phyloP scores from a whole-genome alignment of 1,140 invertebrate species.

The Monomorium pharaonis region DNA sequence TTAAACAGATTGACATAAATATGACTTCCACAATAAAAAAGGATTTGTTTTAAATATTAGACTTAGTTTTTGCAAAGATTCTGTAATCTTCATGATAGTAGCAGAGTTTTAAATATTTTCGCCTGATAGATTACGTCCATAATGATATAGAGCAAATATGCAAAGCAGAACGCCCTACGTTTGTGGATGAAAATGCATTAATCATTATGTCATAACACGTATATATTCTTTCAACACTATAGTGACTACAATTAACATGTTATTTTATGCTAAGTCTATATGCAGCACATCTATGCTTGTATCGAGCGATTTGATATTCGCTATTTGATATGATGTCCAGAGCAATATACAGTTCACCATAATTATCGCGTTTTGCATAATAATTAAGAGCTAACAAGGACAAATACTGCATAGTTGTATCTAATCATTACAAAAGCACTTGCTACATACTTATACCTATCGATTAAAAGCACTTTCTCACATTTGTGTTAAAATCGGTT shows the following conservation, averaged over 20 bases:
- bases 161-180: background rate
- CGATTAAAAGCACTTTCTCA: slow-evolving; percentile 3
- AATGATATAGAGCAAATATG: background rate
- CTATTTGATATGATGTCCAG: slow-evolving; percentile 21
- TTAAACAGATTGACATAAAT: background rate
- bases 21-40: background rate
- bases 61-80: background rate
- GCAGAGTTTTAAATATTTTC: background rate
- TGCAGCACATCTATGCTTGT: background rate
- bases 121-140: background rate
- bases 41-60: background rate
- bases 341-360: background rate
- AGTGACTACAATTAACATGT: slow-evolving; percentile 42
- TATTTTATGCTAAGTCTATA: background rate
- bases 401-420: slow-evolving; percentile 19
- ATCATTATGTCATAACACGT: slow-evolving; percentile 31
- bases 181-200: slow-evolving; percentile 18
- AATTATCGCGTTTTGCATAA: slow-evolving; percentile 36
- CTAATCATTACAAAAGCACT: slow-evolving; percentile 47
- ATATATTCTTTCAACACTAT: slow-evolving; percentile 11
- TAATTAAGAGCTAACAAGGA: slow-evolving; percentile 37
- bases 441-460: slow-evolving; percentile 24
- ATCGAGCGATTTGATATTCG: slow-evolving; percentile 22
- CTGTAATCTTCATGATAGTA: background rate
- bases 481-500: background rate